These are phyloP conservation scores for Stegodyphus mimosarum DNA, from an alignment of 1,140 invertebrate genomes.

Conservation along the genomic window DNA sequence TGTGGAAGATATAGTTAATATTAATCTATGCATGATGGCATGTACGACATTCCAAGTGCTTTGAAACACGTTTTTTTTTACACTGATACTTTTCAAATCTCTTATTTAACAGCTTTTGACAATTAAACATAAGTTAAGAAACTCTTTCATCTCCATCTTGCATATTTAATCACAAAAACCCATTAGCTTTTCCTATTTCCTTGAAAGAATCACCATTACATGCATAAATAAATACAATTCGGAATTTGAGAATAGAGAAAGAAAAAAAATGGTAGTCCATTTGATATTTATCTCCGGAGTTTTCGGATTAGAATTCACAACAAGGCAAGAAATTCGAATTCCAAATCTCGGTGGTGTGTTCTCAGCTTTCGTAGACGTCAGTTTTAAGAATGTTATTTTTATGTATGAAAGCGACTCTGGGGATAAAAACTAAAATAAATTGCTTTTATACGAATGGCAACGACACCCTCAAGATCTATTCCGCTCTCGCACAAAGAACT, in stretches of 20 bases:
- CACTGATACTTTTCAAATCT: no score
- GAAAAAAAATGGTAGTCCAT: background rate
- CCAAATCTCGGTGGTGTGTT: conserved; percentile 15
- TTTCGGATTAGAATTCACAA: conserved; percentile 23
- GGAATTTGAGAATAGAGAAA: background rate
- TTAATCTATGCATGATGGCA: no score
- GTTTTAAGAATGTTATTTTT: conserved; percentile 30
- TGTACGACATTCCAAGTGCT: no score
- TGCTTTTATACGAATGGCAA: conserved; percentile 55
- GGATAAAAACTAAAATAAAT: conserved; percentile 44
- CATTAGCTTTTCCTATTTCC: no score
- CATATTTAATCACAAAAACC: no score
- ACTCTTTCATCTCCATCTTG: no score
- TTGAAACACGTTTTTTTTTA: no score
- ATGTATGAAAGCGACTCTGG: conserved; percentile 38
- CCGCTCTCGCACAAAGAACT: conserved; percentile 45
- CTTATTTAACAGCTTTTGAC: no score
- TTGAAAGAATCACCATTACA: no score
- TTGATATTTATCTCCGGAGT: conserved; percentile 43
- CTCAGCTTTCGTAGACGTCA: conserved; percentile 6
- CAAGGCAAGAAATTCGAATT: conserved; percentile 24
- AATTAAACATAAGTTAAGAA: no score
- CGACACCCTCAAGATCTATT: conserved; percentile 20
- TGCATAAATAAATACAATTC: background rate
- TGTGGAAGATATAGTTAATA: no score